Evolutionary conservation across 1,140 invertebrate species (phyloP), one percentile per base, ranked within the genome.

Genomic region (Drosophila burlai): DNA sequence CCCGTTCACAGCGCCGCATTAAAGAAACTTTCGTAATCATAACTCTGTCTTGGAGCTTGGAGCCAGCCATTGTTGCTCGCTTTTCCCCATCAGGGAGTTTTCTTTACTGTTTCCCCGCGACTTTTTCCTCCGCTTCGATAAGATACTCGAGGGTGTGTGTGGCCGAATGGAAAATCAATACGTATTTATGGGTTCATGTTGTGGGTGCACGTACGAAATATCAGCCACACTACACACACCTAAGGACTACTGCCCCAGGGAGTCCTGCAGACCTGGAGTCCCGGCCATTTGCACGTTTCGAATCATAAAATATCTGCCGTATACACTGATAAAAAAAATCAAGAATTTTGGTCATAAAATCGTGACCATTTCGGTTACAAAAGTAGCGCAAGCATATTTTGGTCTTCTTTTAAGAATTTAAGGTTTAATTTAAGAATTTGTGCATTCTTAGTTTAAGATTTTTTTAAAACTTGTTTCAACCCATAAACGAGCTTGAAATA

Each of bases 181-280:
- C 68, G 81, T 90, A 84, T 90, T 87, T 87, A 87, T 90, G 84
- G 80, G 84, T 87, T 89, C 73, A 87, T 87, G 81, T 78, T 81
- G 80, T 78, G 83, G 61, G 69, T 62, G 77, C 84, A 87, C 84
- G 85, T 89, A 84, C 77, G 36, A 65, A 80, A 83, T 76, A 82
- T 66, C 69, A 67, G 76, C 49, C 69, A 68, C 59, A 87, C 52
- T 54, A 55, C 68, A 79, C 62, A 87, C 63, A 68, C 60, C 67
- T 67, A 80, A 66, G 54, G 47, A 61, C 49, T 58, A 13, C 34
- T 21, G n/a, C n/a, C 40, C 54, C 24, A 40, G 46, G 24, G 46
- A 49, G 46, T 47, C 46, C 46, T 49, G 61, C 34, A 38, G 52
- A 16, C 13, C 31, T 36, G 18, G 11, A 36, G 50, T 54, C 34